Evolutionary conservation across 2,113 vertebrate species (phyloP), one percentile per base, ranked within the genome.

Genomic region (Istiophorus platypterus): DNA sequence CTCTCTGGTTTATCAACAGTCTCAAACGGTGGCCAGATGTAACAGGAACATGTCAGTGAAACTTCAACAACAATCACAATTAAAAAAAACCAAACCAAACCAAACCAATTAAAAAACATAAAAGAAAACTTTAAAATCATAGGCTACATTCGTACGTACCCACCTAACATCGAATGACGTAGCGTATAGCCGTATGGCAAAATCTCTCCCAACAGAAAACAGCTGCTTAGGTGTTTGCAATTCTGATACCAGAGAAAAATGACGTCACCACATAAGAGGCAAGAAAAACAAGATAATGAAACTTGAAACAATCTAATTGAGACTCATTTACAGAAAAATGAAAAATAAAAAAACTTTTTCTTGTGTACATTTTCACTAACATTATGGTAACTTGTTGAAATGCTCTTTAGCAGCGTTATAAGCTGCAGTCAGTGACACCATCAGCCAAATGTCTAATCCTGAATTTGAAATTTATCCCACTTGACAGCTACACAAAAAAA

Each of bases 21-120:
- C 31, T 71, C 17, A 47, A 34, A 42, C 14, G 54, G 34, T 10
- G 22, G n/a, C 5, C n/a, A 24, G 9, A 64, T 12, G 26, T 27
- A 31, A 49, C 8, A 3, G 14, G 26, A 24, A 26, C 29, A 49
- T 37, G 5, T 52, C 49, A 67, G 12, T 22, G 27, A 14, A 34
- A 52, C 20, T 54, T 58, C 6, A 49, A 37, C 20, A 54, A 45
- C 69, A 78, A 54, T 70, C 65, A 10, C 20, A 66, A 22, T 22
- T 3, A 34, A 17, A 57, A 22, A 31, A 47, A 24, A 42, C 2
- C n/a, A n/a, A n/a, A n/a, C n/a, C n/a, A n/a, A n/a, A n/a, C n/a
- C n/a, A n/a, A n/a, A n/a, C n/a, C n/a, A n/a, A 9, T 2, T 3
- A 2, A 27, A 24, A 51, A 29, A 56, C 8, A 71, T 24, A 24